Percentiles rank a stretch among this genome's conserved stretches.
Evolutionary conservation across 2,888 invertebrate species (phyloP).

Genomic region (Anoplius nigerrimus): DNA sequence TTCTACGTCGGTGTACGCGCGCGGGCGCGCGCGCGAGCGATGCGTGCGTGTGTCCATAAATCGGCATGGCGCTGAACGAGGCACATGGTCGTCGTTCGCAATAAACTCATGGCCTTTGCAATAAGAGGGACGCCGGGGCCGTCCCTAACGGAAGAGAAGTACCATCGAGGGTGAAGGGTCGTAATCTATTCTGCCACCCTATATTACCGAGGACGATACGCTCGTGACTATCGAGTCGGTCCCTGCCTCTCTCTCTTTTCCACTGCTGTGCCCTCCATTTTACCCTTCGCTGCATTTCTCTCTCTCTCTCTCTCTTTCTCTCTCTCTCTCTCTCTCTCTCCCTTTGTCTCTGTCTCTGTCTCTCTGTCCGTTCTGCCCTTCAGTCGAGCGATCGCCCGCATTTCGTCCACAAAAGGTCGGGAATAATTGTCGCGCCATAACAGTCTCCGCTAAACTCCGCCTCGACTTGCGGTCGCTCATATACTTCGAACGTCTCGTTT

Average conservation of each 20-base stretch:
- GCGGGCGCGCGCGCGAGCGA: too few relatives aligned
- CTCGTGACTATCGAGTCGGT: slow-evolving; percentile 39
- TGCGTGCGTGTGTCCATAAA: slow-evolving; percentile 36
- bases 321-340: background rate
- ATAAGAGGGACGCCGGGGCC: slow-evolving; percentile 55
- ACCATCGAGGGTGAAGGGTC: slow-evolving; percentile 53
- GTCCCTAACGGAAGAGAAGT: slow-evolving; percentile 37
- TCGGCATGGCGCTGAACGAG: slow-evolving; percentile 40
- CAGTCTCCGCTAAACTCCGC: too few relatives aligned
- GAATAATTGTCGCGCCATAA: too few relatives aligned
- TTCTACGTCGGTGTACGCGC: too few relatives aligned
- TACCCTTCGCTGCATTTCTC: background rate
- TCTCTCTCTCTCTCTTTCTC: background rate
- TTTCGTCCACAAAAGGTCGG: too few relatives aligned
- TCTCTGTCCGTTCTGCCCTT: too few relatives aligned
- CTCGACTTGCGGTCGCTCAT: too few relatives aligned
- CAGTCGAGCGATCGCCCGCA: too few relatives aligned
- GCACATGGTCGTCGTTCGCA: slow-evolving; percentile 46
- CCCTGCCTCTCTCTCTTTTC: background rate
- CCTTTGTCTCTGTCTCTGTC: background rate
- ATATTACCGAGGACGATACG: slow-evolving; percentile 41
- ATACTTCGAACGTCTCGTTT: too few relatives aligned
- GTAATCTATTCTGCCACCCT: slow-evolving; percentile 60
- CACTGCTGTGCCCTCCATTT: too few relatives aligned
- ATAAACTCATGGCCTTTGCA: slow-evolving; percentile 63